A percentile compares a stretch with the other conserved stretches of the same genome.
These are phyloP conservation scores for Anguilla rostrata DNA, from an alignment of 2,113 vertebrate species.

Conservation along the genomic window DNA sequence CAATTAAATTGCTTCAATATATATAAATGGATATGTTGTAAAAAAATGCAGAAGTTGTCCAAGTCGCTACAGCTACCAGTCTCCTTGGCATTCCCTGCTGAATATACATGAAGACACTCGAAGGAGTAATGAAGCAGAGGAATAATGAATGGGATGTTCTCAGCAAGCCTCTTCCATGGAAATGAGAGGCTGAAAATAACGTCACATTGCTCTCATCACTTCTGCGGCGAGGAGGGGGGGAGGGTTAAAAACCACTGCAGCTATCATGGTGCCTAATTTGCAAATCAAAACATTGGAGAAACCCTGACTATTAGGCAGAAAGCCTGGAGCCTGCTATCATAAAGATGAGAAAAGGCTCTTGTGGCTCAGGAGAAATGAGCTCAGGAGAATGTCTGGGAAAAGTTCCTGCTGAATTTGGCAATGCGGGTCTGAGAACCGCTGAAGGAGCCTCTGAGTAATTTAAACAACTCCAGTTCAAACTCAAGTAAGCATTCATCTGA, in stretches of 20 bases:
- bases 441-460: neutral
- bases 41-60: no score
- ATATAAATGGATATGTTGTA: no score
- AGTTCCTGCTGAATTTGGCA: neutral
- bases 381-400: neutral
- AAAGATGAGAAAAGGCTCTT: neutral
- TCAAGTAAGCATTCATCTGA: neutral
- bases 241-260: neutral
- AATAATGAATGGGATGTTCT: neutral
- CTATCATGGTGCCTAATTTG: neutral
- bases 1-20: no score
- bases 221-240: neutral
- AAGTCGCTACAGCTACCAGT: neutral
- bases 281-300: neutral
- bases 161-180: neutral
- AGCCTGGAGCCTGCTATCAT: neutral
- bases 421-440: neutral
- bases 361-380: neutral
- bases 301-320: neutral
- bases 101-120: slow-evolving; percentile 25
- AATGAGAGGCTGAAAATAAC: neutral
- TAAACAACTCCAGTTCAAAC: neutral
- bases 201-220: neutral
- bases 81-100: neutral
- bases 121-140: slow-evolving; percentile 15